These are phyloP conservation scores for Enoplosus armatus DNA, from an alignment of 2,797 vertebrate species.

Conservation along the genomic window DNA sequence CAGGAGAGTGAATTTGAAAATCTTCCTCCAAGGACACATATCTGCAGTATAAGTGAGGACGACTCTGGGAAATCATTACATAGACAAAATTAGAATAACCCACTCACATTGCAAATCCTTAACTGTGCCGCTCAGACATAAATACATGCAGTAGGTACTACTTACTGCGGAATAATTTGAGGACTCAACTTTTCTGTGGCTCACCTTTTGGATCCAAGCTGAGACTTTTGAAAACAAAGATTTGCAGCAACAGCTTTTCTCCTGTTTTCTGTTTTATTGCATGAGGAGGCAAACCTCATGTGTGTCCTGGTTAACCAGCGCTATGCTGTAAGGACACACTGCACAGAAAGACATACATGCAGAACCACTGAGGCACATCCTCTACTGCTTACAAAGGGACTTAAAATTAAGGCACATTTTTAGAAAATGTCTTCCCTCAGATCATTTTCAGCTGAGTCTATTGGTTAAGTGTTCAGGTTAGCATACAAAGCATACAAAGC, in stretches of 20 bases:
- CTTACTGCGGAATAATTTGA: slow-evolving; percentile 36
- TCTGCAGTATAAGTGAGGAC: slow-evolving; percentile 4
- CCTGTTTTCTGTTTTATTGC: slow-evolving; percentile 42
- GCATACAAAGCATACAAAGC: slow-evolving; percentile 36
- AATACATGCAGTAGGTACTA: slow-evolving; percentile 2
- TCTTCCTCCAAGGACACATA: background rate
- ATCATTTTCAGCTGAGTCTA: slow-evolving; percentile 16
- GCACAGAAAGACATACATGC: slow-evolving; percentile 31
- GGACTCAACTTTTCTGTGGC: slow-evolving; percentile 45
- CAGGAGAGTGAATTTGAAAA: background rate
- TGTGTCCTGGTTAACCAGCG: slow-evolving; percentile 65
- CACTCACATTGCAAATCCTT: background rate
- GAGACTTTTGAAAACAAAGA: slow-evolving; percentile 45
- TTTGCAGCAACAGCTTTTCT: slow-evolving; percentile 45
- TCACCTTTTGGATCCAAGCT: slow-evolving; percentile 34
- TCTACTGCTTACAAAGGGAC: slow-evolving; percentile 24
- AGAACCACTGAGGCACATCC: slow-evolving; percentile 32
- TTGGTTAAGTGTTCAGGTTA: slow-evolving; percentile 34
- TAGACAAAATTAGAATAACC: slow-evolving; percentile 2
- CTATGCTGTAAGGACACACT: slow-evolving; percentile 36
- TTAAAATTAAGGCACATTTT: slow-evolving; percentile 24
- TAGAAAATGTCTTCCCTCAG: slow-evolving; percentile 14
- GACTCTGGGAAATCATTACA: background rate
- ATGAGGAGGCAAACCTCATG: slow-evolving; percentile 47
- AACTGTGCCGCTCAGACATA: slow-evolving; percentile 13